A percentile compares a stretch with the other conserved stretches of the same genome.
phyloP scores from a whole-genome alignment of 92 coral and sea anemone species.

The Pocillopora meandrina region DNA sequence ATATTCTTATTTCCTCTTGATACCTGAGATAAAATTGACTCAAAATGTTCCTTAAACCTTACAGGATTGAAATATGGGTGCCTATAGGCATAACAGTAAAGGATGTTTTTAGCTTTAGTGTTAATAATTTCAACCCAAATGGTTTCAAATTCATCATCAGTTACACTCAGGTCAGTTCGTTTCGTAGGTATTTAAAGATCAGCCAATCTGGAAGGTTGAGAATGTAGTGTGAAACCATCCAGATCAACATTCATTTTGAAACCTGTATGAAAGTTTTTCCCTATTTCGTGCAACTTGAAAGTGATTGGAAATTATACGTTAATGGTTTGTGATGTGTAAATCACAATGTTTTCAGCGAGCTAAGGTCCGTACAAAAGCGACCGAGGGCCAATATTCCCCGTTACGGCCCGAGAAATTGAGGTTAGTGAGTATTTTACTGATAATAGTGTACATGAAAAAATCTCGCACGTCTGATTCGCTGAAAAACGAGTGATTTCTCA shows the following conservation, averaged over 20 bases:
- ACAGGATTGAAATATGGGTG: slow-evolving; percentile 13
- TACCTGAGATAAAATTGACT: no score
- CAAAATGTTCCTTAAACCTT: no score
- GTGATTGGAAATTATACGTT: no score
- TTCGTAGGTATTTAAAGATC: slow-evolving; percentile 35
- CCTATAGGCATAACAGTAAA: slow-evolving; percentile 40
- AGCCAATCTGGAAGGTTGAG: slow-evolving; percentile 35
- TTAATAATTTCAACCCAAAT: slow-evolving; percentile 54
- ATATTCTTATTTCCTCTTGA: background rate
- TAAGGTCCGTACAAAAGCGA: no score
- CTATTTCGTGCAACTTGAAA: background rate
- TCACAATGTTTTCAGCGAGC: no score
- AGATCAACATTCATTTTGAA: slow-evolving; percentile 26
- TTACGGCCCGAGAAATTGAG: no score
- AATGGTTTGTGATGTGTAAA: no score
- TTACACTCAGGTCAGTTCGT: slow-evolving; percentile 17
- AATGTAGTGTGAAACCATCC: slow-evolving; percentile 37
- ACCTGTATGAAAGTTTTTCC: slow-evolving; percentile 9
- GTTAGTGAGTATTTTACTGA: no score
- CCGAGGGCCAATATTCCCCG: no score
- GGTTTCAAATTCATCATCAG: slow-evolving; percentile 23
- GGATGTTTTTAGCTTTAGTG: slow-evolving; percentile 31
- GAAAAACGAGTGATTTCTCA: no score
- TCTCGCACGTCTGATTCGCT: no score
- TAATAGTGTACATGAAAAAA: no score